These are phyloP conservation scores for Serranus cabrilla DNA, from an alignment of 2,797 vertebrate genomes.

Conservation along the genomic window DNA sequence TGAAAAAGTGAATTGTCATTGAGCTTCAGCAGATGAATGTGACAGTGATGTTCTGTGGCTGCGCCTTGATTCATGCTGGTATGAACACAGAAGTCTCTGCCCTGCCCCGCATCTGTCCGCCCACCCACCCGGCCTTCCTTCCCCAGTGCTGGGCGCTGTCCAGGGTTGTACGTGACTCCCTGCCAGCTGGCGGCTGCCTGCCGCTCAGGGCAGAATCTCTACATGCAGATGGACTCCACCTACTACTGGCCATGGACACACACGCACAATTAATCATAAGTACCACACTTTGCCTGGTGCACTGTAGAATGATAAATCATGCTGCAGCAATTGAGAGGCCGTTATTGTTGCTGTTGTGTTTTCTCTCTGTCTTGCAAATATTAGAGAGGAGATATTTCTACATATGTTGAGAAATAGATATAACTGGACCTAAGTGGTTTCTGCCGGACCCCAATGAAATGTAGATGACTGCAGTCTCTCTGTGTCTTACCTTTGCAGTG, in stretches of 20 bases:
- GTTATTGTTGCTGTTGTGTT: conserved; percentile 12
- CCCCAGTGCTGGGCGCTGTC: conserved; percentile 33
- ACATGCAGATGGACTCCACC: conserved; percentile 62
- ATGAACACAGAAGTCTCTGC: conserved; percentile 49
- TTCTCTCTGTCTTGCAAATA: neutral
- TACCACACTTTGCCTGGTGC: conserved; percentile 12
- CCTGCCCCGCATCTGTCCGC: conserved; percentile 53
- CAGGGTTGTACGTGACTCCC: conserved; percentile 35
- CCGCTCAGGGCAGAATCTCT: conserved; percentile 50
- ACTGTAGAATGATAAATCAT: conserved; percentile 15
- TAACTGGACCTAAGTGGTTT: conserved; percentile 8
- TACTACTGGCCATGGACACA: conserved; percentile 30
- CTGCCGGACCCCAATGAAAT: conserved; percentile 10
- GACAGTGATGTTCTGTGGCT: conserved; percentile 39
- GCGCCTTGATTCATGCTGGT: conserved; percentile 43
- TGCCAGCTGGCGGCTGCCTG: conserved; percentile 59
- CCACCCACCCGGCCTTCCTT: conserved; percentile 38
- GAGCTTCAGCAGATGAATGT: conserved; percentile 33
- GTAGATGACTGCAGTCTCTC: conserved; percentile 5
- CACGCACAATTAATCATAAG: conserved; percentile 53
- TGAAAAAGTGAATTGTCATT: neutral
- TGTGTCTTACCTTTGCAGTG: neutral
- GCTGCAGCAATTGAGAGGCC: neutral
- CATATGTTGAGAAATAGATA: conserved; percentile 3
- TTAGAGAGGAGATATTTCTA: neutral